phyloP scores from a whole-genome alignment of 2,113 vertebrate species.

The Embiotoca jacksoni region DNA sequence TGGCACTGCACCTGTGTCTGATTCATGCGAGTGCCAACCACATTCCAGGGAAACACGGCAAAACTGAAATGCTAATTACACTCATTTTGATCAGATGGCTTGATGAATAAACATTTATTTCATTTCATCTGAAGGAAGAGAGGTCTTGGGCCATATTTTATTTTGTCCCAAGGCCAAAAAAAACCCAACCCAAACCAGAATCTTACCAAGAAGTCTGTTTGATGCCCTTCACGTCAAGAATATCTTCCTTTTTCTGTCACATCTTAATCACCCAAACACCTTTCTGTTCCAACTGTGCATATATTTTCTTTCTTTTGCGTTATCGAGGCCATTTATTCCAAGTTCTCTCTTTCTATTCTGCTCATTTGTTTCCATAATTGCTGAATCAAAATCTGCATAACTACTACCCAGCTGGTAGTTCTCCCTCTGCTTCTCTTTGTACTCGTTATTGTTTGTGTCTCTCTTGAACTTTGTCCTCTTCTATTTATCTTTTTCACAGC shows the following conservation, averaged over 20 bases:
- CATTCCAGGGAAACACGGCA: neutral
- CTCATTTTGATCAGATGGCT: constrained; percentile 13
- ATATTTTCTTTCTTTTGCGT: neutral
- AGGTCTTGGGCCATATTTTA: neutral
- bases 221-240: no score
- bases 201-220: neutral
- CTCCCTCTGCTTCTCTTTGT: constrained; percentile 47
- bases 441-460: constrained; percentile 42
- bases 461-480: constrained; percentile 50
- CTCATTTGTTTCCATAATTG: constrained; percentile 58
- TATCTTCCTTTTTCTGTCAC: neutral
- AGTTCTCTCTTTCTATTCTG: constrained; percentile 15
- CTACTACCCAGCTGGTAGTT: constrained; percentile 31
- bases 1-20: constrained; percentile 43
- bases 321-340: constrained; percentile 14
- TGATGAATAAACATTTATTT: constrained; percentile 30
- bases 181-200: neutral
- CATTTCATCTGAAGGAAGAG: neutral
- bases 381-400: constrained; percentile 59
- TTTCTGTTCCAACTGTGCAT: constrained; percentile 1
- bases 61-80: constrained; percentile 10
- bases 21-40: constrained; percentile 17
- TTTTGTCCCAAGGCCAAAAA: constrained; percentile 10
- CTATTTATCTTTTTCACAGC: constrained; percentile 40
- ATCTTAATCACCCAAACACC: constrained; percentile 18